phyloP scores from a whole-genome alignment of 2,113 vertebrate species.

The Nannospalax galili region DNA sequence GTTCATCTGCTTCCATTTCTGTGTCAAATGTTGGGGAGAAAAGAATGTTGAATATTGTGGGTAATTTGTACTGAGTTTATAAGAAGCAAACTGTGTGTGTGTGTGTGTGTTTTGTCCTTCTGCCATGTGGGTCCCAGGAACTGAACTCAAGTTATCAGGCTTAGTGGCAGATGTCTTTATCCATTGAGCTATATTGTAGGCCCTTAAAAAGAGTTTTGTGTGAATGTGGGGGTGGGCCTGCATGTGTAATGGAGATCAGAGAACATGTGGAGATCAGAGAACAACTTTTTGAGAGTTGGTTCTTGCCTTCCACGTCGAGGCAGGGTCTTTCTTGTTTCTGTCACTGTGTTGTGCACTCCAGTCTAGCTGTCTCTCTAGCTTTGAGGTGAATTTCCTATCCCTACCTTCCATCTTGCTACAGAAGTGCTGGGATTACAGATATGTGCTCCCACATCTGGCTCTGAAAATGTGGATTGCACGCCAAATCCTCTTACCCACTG shows the following conservation, averaged over 20 bases:
- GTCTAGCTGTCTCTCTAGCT: background rate
- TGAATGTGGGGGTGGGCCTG: no score
- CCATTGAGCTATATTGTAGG: background rate
- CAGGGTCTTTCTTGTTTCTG: background rate
- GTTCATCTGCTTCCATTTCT: conserved; percentile 56
- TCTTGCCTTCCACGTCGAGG: background rate
- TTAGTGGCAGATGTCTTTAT: background rate
- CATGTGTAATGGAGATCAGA: no score
- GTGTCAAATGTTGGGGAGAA: conserved; percentile 33
- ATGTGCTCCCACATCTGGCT: background rate
- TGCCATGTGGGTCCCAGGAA: background rate
- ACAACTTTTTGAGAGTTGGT: background rate
- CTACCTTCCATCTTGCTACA: background rate
- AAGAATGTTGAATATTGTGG: conserved; percentile 33
- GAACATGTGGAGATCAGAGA: no score
- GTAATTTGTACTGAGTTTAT: conserved; percentile 36
- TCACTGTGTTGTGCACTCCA: background rate
- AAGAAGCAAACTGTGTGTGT: background rate
- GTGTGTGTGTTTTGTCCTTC: background rate
- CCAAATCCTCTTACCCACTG: background rate
- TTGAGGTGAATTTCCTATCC: background rate
- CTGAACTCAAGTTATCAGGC: background rate
- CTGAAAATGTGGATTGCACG: background rate
- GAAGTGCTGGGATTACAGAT: background rate
- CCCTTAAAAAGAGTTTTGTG: no score